Evolutionary conservation across 2,113 vertebrate species (phyloP).

Genomic region (Peucedramus taeniatus): DNA sequence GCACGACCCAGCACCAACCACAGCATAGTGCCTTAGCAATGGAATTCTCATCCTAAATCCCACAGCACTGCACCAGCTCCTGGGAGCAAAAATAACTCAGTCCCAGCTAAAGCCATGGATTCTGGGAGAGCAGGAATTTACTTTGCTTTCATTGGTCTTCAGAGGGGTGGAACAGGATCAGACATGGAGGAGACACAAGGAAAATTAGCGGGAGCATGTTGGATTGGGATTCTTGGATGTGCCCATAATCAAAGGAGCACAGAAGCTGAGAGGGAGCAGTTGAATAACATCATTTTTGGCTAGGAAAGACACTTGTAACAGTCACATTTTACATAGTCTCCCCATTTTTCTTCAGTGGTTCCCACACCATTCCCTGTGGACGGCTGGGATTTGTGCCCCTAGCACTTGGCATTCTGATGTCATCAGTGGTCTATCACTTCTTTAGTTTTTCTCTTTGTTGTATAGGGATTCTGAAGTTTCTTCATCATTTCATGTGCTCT

Average conservation of each 20-base stretch:
- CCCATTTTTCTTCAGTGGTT: neutral
- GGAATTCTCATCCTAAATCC: neutral
- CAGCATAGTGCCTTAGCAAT: neutral
- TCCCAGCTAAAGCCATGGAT: neutral
- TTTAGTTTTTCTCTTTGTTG: neutral
- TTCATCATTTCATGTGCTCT: neutral
- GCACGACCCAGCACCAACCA: neutral
- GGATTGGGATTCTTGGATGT: neutral
- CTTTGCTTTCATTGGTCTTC: neutral
- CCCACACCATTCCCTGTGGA: neutral
- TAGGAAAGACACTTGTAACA: neutral
- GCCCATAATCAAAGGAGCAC: neutral
- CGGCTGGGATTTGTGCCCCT: neutral
- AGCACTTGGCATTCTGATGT: neutral
- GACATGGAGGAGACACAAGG: neutral
- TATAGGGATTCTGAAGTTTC: neutral
- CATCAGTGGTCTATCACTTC: neutral
- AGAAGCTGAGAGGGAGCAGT: neutral
- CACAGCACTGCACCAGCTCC: neutral
- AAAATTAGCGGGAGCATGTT: rapidly evolving
- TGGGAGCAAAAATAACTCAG: neutral
- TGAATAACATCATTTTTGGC: neutral
- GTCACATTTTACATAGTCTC: neutral
- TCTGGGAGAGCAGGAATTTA: neutral
- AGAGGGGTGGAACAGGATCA: neutral